These are phyloP conservation scores for Falco columbarius DNA, from an alignment of 2,797 vertebrate genomes.

Conservation along the genomic window DNA sequence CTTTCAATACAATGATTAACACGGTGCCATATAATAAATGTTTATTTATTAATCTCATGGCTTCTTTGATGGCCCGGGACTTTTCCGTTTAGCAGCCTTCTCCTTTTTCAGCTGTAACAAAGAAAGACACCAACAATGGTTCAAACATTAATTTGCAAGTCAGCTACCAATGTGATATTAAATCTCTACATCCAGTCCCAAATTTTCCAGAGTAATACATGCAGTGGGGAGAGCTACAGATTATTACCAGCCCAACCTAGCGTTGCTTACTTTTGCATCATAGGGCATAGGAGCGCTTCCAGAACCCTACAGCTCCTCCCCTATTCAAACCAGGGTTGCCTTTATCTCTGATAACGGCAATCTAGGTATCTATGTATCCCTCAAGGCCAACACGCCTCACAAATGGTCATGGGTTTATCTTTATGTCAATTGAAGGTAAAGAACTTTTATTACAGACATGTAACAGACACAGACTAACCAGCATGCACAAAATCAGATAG, in stretches of 20 bases:
- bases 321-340: neutral
- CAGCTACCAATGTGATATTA: neutral
- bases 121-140: neutral
- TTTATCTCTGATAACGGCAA: neutral
- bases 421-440: neutral
- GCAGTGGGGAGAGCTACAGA: neutral
- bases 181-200: neutral
- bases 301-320: neutral
- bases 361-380: neutral
- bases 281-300: neutral
- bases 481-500: neutral
- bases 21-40: neutral
- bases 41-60: slow-evolving; percentile 18
- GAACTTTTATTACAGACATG: neutral
- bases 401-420: neutral
- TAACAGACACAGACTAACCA: neutral
- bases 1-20: neutral
- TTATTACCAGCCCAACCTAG: neutral
- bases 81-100: slow-evolving; percentile 68
- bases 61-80: slow-evolving; percentile 40
- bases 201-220: neutral
- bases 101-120: slow-evolving; percentile 77
- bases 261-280: neutral
- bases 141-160: neutral
- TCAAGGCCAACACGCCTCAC: neutral